Evolutionary conservation across 2,797 vertebrate genomes (phyloP), one percentile per base, ranked within the genome.

Genomic region (Malurus splendens): DNA sequence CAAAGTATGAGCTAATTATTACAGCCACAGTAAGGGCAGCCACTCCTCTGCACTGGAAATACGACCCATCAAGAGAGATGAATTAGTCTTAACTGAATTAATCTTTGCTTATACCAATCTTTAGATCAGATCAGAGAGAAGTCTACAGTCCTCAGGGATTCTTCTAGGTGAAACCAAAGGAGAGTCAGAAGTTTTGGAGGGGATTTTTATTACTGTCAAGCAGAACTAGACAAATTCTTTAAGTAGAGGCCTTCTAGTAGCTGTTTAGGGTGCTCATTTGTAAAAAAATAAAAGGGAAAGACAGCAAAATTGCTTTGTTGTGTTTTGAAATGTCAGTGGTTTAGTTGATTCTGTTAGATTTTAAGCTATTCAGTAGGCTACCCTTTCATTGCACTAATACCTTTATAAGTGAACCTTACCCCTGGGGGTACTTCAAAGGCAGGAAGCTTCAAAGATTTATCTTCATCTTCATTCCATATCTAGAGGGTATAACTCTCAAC

Each of bases 361-460:
- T 60, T 71, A 75, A 84, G 20, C 67, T 81, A 10, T 39, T 78
- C n/a, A 14, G 38, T 38, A 75, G 62, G 33, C 23, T 92, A 44
- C n/a, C n/a, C 39, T 90, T 87, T 81, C 42, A 62, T 27, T 78
- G 67, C 28, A 56, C 27, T 60, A 38, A 17, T 64, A 83, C 76
- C 74, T 81, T 14, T 62, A 45, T 25, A 72, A 89, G 73, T 23
- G n/a, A 87, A 47, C 36, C 22, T 66, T 72, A 25, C 47, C 22
- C 12, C 33, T 80, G 74, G 56, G 86, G 86, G 39, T 82, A 64
- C 47, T 94, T 90, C 86, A 90, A 82, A 94, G 71, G 45, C 64
- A 90, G 30, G 24, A 38, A 52, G 82, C 80, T 75, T 75, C 83
- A 62, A 87, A 89, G 79, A 87, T 73, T 82, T 45, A 39, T 86